Percentiles rank a stretch among this genome's conserved stretches.
Conservation (phyloP, 2,797 vertebrate species). For the Chrysocyon brachyurus region DNA sequence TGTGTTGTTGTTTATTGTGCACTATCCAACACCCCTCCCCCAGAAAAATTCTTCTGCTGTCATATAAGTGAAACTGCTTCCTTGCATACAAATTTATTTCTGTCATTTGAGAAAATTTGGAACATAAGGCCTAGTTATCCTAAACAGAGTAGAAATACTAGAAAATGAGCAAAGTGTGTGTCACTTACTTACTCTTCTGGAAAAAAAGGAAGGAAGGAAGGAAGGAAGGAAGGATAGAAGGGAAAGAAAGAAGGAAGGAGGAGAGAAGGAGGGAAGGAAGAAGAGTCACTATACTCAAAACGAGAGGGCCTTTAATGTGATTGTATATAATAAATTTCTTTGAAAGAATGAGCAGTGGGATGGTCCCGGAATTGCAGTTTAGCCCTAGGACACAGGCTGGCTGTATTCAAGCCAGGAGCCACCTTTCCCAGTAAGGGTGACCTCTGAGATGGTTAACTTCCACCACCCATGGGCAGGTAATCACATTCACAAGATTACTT, state of each 20-base stretch:
- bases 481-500: constrained; percentile 24
- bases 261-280: neutral
- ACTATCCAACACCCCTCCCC: neutral
- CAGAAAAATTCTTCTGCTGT: neutral
- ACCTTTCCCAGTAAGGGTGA: neutral
- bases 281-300: neutral
- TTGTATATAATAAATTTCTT: neutral
- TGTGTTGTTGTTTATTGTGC: neutral
- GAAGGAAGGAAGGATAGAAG: too few species aligned
- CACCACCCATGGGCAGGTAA: neutral
- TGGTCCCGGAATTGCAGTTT: neutral
- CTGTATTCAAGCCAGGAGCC: neutral
- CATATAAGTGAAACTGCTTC: neutral
- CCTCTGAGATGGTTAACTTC: neutral
- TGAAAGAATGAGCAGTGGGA: neutral
- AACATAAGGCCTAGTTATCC: neutral
- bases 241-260: neutral
- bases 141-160: neutral
- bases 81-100: neutral
- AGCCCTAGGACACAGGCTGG: neutral
- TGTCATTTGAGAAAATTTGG: neutral
- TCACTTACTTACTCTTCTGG: neutral
- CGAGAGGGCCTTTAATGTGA: neutral
- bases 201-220: neutral
- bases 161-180: neutral